Evolutionary conservation across 92 coral and sea anemone species (phyloP), one percentile per base, ranked within the genome.

Genomic region (Epizoanthus fatuus): DNA sequence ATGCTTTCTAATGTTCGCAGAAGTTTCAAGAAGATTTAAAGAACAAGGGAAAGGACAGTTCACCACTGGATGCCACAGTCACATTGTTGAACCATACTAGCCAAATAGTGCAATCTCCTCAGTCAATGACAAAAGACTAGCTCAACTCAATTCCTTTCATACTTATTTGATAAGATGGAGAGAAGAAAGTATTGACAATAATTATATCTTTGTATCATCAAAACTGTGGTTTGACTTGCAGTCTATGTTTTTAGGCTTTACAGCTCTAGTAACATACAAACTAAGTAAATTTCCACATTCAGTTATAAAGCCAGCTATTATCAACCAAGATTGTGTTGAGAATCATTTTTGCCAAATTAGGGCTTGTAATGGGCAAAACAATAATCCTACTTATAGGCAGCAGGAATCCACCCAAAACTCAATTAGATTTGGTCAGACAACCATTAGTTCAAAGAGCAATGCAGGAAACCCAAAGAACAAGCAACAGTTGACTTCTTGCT

Each of bases 221-320:
- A 91, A 91, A 60, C 39, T 77, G 42, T 87, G 86, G 77, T 87
- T 87, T 59, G 89, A 82, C 71, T 10, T 82, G 1, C 83, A 87
- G 49, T 91, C 91, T 2, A 74, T 87, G 81, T 51, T 58, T 12
- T 59, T 71, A 8, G 91, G 91, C 14, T 80, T 87, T 57, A 35
- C 63, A 19, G 47, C 87, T 9, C 13, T 81, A 15, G 69, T 83
- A 7, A 3, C 77, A 1, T 57, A 83, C 20, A 88, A 88, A 53
- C 58, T 68, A 14, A 66, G 57, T 5, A 57, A 63, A 62, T 76
- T 45, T 58, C 79, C 79, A 14, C 40, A 74, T 49, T 64, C 84
- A 5, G 47, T 88, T 7, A 75, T 88, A 0, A 88, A 88, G 38
- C 92, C 92, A 0, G 92, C 88, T 20, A 83, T 88, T 5, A 44